Base-by-base conservation (phyloP, 2,797 vertebrate genomes). In the Malurus leucopterus region DNA sequence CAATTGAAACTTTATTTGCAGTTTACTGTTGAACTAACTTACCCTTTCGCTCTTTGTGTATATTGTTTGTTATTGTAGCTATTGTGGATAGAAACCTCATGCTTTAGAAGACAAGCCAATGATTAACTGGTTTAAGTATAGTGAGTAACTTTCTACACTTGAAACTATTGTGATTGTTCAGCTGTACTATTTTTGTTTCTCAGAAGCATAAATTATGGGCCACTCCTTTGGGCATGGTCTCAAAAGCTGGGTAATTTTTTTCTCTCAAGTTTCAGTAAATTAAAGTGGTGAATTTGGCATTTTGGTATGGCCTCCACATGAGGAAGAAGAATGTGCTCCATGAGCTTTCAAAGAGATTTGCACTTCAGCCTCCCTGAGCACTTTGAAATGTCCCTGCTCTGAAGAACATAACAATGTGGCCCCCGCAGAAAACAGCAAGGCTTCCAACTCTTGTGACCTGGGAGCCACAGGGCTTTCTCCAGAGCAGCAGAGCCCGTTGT, bases 71-170 rank as follows among this genome's bases (percentile, higher is more conserved):
- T 92, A 43, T 47, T 91, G 74, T 91, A 92, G 77, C 89, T 93
- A 32, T 90, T 88, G 78, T 88, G 89, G 87, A 70, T 93, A 88
- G 73, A 81, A 91, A 81, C 74, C 29, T 67, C 80, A 70, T 1
- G 11, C 64, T 86, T 91, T 91, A 86, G 90, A 89, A 89, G 76
- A 84, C 38, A 91, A 94, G 87, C 50, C 82, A 95, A 88, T 90
- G 76, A 92, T 92, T 95, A 92, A 95, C 87, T 1, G 1, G 53
- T 85, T 91, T 90, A 81, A 81, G 90, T 88, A 94, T 88, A 94
- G 87, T 86, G 91, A 90, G 89, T 91, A 94, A 92, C 79, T 86
- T 94, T 86, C 59, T 84, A 30, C 0, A 1, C 79, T 84, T 93
- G 61, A 83, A 85, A 87, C 72, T 93, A 1, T 74, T 91, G 86